These are phyloP conservation scores for Eulemur mongoz DNA, from an alignment of 2,797 vertebrate species.

Conservation along the genomic window DNA sequence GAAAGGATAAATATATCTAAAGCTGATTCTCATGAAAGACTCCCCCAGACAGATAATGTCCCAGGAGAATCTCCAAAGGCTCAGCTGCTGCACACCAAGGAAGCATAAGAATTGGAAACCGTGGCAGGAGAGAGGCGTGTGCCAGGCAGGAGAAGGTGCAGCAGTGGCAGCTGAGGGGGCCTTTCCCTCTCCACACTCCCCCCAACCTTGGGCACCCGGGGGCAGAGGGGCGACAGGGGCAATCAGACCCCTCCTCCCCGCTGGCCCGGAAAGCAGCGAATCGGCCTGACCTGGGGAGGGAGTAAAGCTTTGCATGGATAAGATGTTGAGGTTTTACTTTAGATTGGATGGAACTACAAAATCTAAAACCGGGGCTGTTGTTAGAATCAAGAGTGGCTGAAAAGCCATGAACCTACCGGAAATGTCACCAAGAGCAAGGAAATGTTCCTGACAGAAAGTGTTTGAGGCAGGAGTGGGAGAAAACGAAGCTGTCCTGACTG, in stretches of 20 bases:
- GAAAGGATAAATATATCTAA: neutral
- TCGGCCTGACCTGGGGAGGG: neutral
- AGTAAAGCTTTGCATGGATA: neutral
- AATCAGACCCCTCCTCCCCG: accelerated
- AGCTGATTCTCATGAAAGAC: neutral
- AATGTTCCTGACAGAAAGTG: neutral
- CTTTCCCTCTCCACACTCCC: too few relatives aligned
- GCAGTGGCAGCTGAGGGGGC: accelerated
- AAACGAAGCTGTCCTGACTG: neutral
- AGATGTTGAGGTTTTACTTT: neutral
- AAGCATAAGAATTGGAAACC: neutral
- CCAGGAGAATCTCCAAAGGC: neutral
- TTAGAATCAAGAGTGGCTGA: neutral
- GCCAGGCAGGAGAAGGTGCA: neutral
- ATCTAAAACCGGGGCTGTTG: neutral
- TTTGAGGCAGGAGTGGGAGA: neutral
- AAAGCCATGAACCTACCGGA: neutral
- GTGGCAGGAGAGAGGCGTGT: neutral
- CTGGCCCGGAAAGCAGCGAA: neutral
- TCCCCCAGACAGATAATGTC: neutral
- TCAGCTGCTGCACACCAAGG: neutral
- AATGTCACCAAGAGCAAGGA: neutral
- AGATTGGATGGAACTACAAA: neutral
- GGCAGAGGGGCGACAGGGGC: accelerated
- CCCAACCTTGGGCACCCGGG: neutral